These are phyloP conservation scores for Perca schrenkii DNA, from an alignment of 2,113 vertebrate species.

Conservation along the genomic window DNA sequence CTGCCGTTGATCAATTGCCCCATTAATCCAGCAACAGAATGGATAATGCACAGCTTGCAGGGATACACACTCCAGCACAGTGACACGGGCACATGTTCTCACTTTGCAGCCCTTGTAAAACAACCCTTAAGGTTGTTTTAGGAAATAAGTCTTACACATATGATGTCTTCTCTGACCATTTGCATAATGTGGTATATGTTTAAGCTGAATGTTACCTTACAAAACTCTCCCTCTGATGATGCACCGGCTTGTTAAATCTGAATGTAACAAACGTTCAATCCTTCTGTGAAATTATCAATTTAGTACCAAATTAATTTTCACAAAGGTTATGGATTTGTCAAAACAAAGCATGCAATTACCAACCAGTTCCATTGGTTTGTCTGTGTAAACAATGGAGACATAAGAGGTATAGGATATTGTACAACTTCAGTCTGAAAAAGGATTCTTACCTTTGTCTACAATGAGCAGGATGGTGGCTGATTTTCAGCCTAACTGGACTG, in stretches of 20 bases:
- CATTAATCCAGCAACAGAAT: slow-evolving; percentile 77
- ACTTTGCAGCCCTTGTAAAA: slow-evolving; percentile 62
- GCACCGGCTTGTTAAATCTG: slow-evolving; percentile 6
- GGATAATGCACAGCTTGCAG: slow-evolving; percentile 70
- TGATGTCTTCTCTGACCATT: slow-evolving; percentile 35
- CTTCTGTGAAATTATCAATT: slow-evolving; percentile 29
- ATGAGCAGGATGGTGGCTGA: background rate
- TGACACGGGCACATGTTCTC: slow-evolving; percentile 52
- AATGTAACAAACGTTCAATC: slow-evolving; percentile 24
- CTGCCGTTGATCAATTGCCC: slow-evolving; percentile 79
- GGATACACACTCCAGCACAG: slow-evolving; percentile 41
- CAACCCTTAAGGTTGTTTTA: slow-evolving; percentile 67
- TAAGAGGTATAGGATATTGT: background rate
- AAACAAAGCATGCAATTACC: slow-evolving; percentile 29
- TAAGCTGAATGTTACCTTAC: slow-evolving; percentile 19
- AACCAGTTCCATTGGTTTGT: slow-evolving; percentile 2
- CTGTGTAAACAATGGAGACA: slow-evolving; percentile 14
- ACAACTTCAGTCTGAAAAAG: background rate
- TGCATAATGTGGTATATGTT: slow-evolving; percentile 57
- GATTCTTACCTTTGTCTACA: background rate
- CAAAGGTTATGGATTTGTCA: slow-evolving; percentile 31
- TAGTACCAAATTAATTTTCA: slow-evolving; percentile 37
- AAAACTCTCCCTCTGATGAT: slow-evolving; percentile 18
- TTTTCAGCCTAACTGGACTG: background rate
- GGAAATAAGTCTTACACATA: slow-evolving; percentile 22